Percentiles rank a stretch among this genome's conserved stretches.
phyloP scores from a whole-genome alignment of 1,140 invertebrate species.

The Bombus turneri region DNA sequence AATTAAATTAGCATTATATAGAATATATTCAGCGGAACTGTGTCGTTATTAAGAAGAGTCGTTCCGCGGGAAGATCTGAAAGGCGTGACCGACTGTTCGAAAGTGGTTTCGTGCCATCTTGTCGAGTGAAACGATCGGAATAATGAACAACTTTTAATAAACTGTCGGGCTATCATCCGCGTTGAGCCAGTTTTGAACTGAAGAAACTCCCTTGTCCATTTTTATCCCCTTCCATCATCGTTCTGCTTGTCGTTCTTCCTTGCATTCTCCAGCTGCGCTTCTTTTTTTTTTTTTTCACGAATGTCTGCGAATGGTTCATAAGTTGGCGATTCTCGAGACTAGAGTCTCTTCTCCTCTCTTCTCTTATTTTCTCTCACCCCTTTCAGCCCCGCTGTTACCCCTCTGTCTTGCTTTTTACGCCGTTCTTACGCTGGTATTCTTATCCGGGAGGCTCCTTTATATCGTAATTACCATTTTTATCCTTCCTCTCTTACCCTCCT shows the following conservation, averaged over 20 bases:
- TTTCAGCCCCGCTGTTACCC: neutral
- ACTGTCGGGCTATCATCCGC: slow-evolving; percentile 60
- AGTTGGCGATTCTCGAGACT: slow-evolving; percentile 64
- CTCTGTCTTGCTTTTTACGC: slow-evolving; percentile 19
- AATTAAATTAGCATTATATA: too few species aligned
- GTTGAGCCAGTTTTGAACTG: slow-evolving; percentile 52
- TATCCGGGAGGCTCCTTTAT: slow-evolving; percentile 77
- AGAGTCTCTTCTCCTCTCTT: neutral
- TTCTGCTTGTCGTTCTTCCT: slow-evolving; percentile 10
- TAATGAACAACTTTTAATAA: slow-evolving; percentile 72
- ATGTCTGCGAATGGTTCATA: slow-evolving; percentile 65
- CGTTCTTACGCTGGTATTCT: slow-evolving; percentile 70
- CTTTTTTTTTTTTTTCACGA: slow-evolving; percentile 10
- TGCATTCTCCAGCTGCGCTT: neutral
- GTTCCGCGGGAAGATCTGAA: neutral
- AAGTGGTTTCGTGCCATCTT: neutral
- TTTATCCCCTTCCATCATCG: neutral
- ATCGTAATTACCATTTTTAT: slow-evolving; percentile 82
- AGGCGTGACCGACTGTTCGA: neutral
- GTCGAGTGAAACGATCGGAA: slow-evolving; percentile 43
- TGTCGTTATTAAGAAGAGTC: too few species aligned
- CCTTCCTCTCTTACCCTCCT: slow-evolving; percentile 66
- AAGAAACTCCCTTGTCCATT: slow-evolving; percentile 21
- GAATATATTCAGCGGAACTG: neutral
- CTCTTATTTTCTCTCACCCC: neutral